Conservation (phyloP, 2,888 invertebrate genomes). For the Glaucopsyche alexis region DNA sequence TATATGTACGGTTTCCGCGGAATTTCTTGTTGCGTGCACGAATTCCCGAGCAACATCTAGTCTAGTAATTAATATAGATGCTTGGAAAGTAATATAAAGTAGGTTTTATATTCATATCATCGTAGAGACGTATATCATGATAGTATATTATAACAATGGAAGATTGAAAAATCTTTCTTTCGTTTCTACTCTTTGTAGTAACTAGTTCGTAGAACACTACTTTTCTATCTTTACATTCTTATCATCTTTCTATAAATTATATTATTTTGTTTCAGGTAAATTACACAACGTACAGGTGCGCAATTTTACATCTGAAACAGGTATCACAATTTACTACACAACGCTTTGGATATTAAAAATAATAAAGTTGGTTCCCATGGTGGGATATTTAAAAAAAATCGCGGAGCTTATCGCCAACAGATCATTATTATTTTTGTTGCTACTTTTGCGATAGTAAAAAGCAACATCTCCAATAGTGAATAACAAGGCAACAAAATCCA, state of each 20-base stretch:
- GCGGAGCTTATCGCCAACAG: not conserved
- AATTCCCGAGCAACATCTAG: too few species aligned
- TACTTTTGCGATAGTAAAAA: not conserved
- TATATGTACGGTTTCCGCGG: too few species aligned
- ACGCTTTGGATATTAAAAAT: not conserved
- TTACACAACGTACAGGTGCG: not conserved
- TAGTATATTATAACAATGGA: too few species aligned
- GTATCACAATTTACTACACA: not conserved
- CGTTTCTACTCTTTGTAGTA: too few species aligned
- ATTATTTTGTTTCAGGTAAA: conserved; percentile 9
- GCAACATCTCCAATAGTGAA: conserved; percentile 7
- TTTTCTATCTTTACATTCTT: too few species aligned
- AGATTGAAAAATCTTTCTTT: too few species aligned
- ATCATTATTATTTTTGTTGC: too few species aligned
- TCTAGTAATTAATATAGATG: too few species aligned
- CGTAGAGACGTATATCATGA: too few species aligned
- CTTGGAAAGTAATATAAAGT: too few species aligned
- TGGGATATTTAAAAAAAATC: not conserved
- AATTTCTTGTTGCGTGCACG: too few species aligned
- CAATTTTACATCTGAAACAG: not conserved
- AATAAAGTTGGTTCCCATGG: not conserved
- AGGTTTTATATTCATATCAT: too few species aligned
- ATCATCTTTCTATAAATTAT: not conserved
- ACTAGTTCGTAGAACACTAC: not conserved
- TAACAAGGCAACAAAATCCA: not conserved